These are phyloP conservation scores for Chinchilla lanigera DNA, from an alignment of 2,113 vertebrate genomes.

Conservation along the genomic window DNA sequence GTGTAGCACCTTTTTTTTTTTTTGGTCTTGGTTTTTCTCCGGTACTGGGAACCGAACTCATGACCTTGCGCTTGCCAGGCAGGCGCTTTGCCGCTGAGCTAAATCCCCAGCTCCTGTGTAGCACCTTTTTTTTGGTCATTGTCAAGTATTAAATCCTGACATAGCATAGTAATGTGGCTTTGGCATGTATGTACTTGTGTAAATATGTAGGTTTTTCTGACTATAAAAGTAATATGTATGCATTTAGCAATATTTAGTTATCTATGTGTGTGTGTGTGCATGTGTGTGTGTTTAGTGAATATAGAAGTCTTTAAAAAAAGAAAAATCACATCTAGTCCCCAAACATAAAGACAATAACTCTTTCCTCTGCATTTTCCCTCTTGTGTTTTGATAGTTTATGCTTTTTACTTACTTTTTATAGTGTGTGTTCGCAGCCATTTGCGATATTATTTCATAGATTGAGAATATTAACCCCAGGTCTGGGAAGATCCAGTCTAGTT, in stretches of 20 bases:
- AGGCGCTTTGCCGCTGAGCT: too few species aligned
- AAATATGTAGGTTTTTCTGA: not conserved
- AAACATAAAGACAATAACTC: not conserved
- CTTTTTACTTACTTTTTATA: conserved; percentile 30
- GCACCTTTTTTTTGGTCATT: not conserved
- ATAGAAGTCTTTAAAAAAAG: not conserved
- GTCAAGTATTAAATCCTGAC: not conserved
- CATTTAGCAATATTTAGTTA: too few species aligned
- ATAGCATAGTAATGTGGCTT: not conserved
- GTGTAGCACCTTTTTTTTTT: not conserved
- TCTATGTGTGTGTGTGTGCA: too few species aligned
- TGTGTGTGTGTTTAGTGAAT: not conserved
- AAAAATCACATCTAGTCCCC: not conserved
- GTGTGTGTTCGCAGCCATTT: not conserved
- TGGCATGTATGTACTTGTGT: too few species aligned
- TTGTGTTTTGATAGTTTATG: not conserved
- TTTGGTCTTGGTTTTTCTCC: too few species aligned
- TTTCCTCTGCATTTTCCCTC: not conserved
- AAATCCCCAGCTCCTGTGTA: too few species aligned
- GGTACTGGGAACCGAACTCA: too few species aligned
- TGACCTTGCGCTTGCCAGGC: too few species aligned
- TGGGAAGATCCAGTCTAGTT: not conserved
- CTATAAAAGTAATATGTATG: not conserved
- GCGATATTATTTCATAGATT: not conserved
- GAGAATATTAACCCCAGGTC: not conserved